These are phyloP conservation scores for Matsumyia berberina DNA, from an alignment of 2,888 invertebrate species.

Conservation along the genomic window DNA sequence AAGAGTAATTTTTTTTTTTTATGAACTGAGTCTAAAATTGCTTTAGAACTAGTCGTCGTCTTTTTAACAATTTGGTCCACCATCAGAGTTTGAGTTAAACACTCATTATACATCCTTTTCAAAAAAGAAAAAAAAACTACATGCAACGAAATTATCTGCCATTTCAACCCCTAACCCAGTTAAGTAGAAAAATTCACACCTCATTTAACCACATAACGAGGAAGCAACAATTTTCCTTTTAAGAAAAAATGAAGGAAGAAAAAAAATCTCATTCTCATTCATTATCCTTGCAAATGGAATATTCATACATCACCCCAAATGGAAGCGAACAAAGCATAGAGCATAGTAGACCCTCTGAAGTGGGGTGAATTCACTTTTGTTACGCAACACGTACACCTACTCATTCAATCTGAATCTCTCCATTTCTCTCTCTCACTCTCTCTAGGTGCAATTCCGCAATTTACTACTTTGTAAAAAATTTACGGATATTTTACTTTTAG, in stretches of 20 bases:
- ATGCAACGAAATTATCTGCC: not conserved
- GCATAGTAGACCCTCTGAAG: conserved; percentile 3
- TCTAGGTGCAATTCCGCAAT: conserved; percentile 25
- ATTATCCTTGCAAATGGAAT: conserved; percentile 11
- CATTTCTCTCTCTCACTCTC: not conserved
- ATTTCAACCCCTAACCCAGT: conserved; percentile 2
- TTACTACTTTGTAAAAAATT: conserved; percentile 18
- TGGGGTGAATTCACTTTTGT: conserved; percentile 37
- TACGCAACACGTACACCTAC: conserved; percentile 32
- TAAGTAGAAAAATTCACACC: not conserved
- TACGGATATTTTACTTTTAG: conserved; percentile 22
- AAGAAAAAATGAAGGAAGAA: not conserved
- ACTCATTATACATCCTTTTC: not conserved
- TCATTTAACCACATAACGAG: not conserved
- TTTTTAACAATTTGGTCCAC: too few species aligned
- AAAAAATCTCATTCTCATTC: conserved; percentile 1
- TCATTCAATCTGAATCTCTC: not conserved
- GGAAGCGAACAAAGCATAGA: not conserved
- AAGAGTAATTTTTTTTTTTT: too few species aligned
- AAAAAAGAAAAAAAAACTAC: not conserved
- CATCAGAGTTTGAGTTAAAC: not conserved
- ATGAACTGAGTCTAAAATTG: too few species aligned
- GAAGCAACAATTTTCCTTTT: conserved; percentile 28
- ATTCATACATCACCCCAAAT: not conserved
- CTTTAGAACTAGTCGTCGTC: too few species aligned